A percentile compares a stretch with the other conserved stretches of the same genome.
Evolutionary conservation across 1,140 invertebrate genomes (phyloP).

Genomic region (Pentalonia nigronervosa): DNA sequence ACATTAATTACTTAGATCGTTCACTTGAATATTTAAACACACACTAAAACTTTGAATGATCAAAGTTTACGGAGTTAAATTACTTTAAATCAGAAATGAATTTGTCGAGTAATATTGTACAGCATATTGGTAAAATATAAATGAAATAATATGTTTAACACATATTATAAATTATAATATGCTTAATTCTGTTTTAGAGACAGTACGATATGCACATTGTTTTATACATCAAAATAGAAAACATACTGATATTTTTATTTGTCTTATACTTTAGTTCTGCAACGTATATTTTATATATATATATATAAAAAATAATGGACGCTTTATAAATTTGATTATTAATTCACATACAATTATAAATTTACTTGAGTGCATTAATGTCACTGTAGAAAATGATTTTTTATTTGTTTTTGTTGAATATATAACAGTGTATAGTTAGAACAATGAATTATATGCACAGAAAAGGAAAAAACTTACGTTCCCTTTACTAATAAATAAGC

Average conservation of each 20-base stretch:
- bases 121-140: not conserved
- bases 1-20: not conserved
- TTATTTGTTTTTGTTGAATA: not conserved
- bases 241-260: not conserved
- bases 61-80: not conserved
- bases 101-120: not conserved
- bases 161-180: not conserved
- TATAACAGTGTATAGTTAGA: not conserved
- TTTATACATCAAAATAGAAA: not conserved
- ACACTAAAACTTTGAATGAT: not conserved
- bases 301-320: not conserved
- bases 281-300: not conserved
- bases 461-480: conserved; percentile 23
- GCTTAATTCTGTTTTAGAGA: not conserved
- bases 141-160: not conserved
- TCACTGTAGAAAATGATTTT: not conserved
- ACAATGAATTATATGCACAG: not conserved
- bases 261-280: not conserved
- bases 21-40: not conserved
- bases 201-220: not conserved
- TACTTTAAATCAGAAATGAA: not conserved
- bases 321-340: not conserved
- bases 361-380: not conserved
- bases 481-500: conserved; percentile 41
- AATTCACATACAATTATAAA: conserved; percentile 17